A percentile compares a stretch with the other conserved stretches of the same genome.
Evolutionary conservation across 2,888 invertebrate genomes (phyloP).

Genomic region (Loripinus fragilis): DNA sequence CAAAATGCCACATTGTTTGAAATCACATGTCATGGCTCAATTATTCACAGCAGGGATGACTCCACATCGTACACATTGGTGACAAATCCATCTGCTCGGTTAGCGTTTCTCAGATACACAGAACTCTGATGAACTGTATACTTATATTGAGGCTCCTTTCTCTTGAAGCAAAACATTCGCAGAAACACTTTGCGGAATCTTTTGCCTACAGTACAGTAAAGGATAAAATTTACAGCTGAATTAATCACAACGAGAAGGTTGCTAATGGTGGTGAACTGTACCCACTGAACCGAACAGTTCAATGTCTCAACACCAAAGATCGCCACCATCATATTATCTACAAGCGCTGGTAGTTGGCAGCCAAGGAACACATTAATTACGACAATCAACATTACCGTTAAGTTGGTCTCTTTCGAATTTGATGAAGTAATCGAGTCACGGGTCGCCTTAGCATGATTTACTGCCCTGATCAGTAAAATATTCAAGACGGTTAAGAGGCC

Average conservation of each 20-base stretch:
- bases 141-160: constrained; percentile 58
- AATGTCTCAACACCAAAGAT: constrained; percentile 64
- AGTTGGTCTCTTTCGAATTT: constrained; percentile 91
- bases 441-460: constrained; percentile 70
- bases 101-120: constrained; percentile 42
- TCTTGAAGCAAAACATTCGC: constrained; percentile 58
- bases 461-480: constrained; percentile 78
- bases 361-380: constrained; percentile 98
- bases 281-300: constrained; percentile 66
- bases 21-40: too few species aligned
- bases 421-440: constrained; percentile 70
- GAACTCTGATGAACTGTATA: constrained; percentile 65
- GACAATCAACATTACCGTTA: constrained; percentile 97
- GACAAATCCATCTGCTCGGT: constrained; percentile 27
- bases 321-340: constrained; percentile 80
- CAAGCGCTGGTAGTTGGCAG: constrained; percentile 87
- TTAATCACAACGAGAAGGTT: constrained; percentile 79
- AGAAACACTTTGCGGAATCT: constrained; percentile 75
- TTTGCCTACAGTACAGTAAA: constrained; percentile 80
- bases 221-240: constrained; percentile 80
- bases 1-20: neutral
- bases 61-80: constrained; percentile 51
- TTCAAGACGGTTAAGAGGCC: constrained; percentile 78
- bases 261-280: constrained; percentile 73
- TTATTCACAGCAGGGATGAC: constrained; percentile 44